Base-by-base conservation (phyloP, 30 jellyfish, hydroid and myxozoan genomes). In the Sanderia malayensis region DNA sequence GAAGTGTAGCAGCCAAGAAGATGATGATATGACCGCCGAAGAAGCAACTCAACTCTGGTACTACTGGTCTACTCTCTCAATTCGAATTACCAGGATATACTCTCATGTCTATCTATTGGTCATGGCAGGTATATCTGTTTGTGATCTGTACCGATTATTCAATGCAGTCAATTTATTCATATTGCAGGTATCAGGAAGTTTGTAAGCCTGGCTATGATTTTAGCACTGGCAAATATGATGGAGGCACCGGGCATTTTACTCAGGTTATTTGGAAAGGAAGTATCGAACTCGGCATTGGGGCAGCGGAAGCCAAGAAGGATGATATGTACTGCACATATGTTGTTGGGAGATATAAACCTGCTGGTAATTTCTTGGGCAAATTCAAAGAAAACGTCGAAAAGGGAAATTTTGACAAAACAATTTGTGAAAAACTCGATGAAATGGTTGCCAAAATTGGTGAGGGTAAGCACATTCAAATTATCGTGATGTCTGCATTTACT, bases 191-290 rank as follows among this genome's bases (percentile, higher is more conserved):
- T 82, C 73, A 34, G 7, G 97, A 89, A 61, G 95, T 89, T 3
- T 89, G 97, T 61, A 20, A 63, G 18, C 95, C 95, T 15, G 93
- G 93, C 21, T 76, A 89, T 58, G 81, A 68, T 20, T 89, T 89
- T 65, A 70, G 71, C 47, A 34, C 83, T 0, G 83, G 44, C 17
- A 72, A 32, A 25, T 57, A 76, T 23, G 25, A 55, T 2, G 86
- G 81, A 17, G 95, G 87, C 18, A 72, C 97, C 7, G 95, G 94
- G 46, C 95, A 82, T 53, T 88, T 88, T 73, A 88, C 97, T 21
- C 97, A 88, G 71, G 97, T 88, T 37, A 95, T 89, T 0, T 89
- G 97, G 97, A 87, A 89, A 27, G 84, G 76, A 2, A 32, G 81
- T n/a, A 74, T 70, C 26, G 73, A 75, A 45, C 81, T 89, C 7